phyloP scores from a whole-genome alignment of 1,140 invertebrate species.

The Drosophila orosa region DNA sequence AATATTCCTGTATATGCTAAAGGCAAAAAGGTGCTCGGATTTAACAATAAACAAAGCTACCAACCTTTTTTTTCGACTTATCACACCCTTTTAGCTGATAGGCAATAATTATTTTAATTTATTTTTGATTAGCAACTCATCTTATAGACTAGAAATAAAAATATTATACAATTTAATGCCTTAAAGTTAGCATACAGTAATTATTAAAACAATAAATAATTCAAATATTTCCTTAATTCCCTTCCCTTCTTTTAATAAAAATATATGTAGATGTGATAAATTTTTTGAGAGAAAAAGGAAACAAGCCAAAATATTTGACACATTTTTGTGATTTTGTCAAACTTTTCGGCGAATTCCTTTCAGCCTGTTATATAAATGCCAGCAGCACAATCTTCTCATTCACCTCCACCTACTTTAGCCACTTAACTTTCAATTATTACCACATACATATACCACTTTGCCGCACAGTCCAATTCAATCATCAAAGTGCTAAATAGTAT shows the following conservation, averaged over 20 bases:
- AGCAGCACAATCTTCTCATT: constrained; percentile 16
- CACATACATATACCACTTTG: constrained; percentile 23
- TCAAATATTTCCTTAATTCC: background rate
- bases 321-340: background rate
- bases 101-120: background rate
- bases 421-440: constrained; percentile 50
- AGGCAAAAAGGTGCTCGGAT: background rate
- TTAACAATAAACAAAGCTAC: background rate
- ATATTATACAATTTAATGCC: too few relatives aligned
- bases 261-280: background rate
- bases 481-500: constrained; percentile 67
- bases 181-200: background rate
- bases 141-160: background rate
- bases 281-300: background rate
- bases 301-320: background rate
- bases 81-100: background rate
- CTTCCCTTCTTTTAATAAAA: background rate
- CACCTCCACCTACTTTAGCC: constrained; percentile 14
- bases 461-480: constrained; percentile 49
- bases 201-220: background rate
- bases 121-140: background rate
- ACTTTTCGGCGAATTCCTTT: constrained; percentile 2
- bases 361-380: constrained; percentile 27
- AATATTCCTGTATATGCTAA: too few relatives aligned
- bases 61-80: background rate